These are phyloP conservation scores for Junonia oenone DNA, from an alignment of 2,888 invertebrate species.

Conservation along the genomic window DNA sequence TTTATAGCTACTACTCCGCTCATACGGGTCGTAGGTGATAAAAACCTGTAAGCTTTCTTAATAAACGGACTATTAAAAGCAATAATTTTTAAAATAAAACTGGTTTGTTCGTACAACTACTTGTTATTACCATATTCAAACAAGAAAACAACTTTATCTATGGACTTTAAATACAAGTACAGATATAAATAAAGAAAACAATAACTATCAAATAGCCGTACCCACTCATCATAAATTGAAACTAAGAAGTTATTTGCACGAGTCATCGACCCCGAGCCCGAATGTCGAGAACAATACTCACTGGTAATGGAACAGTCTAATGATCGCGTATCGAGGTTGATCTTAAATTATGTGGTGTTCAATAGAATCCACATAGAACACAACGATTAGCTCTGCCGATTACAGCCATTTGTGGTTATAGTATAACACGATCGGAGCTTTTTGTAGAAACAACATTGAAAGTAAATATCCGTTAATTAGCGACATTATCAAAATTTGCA, in stretches of 20 bases:
- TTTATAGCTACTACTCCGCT: too few species aligned
- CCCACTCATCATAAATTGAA: constrained; percentile 36
- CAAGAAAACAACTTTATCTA: too few species aligned
- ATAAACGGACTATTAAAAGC: too few species aligned
- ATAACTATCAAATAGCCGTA: background rate
- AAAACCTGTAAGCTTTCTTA: too few species aligned
- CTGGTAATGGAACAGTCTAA: constrained; percentile 47
- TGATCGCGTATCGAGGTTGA: constrained; percentile 44
- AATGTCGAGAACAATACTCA: constrained; percentile 70
- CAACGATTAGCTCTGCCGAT: constrained; percentile 5
- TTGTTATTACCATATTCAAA: too few species aligned
- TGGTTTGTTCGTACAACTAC: too few species aligned
- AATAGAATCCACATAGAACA: constrained; percentile 37
- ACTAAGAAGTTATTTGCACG: constrained; percentile 55
- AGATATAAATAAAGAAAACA: background rate
- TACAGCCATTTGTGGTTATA: background rate
- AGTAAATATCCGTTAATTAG: background rate
- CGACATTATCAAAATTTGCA: background rate
- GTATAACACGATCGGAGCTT: background rate
- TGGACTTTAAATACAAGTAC: too few species aligned
- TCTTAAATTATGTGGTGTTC: constrained; percentile 43
- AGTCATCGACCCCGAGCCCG: constrained; percentile 62
- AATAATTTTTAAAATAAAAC: too few species aligned
- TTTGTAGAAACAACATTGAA: background rate
- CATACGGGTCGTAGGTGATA: too few species aligned